Evolutionary conservation across 2,113 vertebrate species (phyloP).

Genomic region (Cryptomyrus ogoouensis): DNA sequence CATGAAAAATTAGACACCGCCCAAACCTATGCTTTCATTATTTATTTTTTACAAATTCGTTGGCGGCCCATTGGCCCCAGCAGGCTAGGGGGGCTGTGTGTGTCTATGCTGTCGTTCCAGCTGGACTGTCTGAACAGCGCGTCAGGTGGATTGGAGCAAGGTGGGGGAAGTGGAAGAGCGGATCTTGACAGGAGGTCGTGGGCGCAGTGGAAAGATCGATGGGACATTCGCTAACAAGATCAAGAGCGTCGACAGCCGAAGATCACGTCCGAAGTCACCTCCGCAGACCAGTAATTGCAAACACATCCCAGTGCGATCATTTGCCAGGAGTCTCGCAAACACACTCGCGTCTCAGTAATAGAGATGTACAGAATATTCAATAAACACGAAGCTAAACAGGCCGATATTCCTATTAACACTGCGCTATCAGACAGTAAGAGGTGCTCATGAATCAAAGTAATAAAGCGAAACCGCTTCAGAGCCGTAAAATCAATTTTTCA

Average conservation of each 20-base stretch:
- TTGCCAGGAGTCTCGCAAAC: background rate
- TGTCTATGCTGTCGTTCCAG: background rate
- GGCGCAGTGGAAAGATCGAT: conserved; percentile 12
- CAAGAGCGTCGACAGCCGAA: conserved; percentile 9
- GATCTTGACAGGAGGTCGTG: background rate
- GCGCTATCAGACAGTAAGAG: background rate
- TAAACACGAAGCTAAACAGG: background rate
- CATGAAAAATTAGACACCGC: background rate
- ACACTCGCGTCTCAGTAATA: background rate
- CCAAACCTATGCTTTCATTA: background rate
- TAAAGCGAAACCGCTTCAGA: background rate
- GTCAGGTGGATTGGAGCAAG: background rate
- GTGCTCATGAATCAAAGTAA: background rate
- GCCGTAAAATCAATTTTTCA: background rate
- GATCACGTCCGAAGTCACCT: conserved; percentile 7
- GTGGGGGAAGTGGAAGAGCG: background rate
- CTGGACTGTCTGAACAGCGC: background rate
- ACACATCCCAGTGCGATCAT: background rate
- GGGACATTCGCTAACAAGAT: conserved; percentile 16
- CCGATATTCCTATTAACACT: background rate
- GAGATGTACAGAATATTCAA: conserved; percentile 17
- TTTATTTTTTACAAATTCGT: background rate
- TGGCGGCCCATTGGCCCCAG: background rate
- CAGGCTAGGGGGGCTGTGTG: background rate
- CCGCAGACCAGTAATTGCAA: conserved; percentile 11